phyloP scores from a whole-genome alignment of 2,888 invertebrate genomes.

The Pollenia amentaria region DNA sequence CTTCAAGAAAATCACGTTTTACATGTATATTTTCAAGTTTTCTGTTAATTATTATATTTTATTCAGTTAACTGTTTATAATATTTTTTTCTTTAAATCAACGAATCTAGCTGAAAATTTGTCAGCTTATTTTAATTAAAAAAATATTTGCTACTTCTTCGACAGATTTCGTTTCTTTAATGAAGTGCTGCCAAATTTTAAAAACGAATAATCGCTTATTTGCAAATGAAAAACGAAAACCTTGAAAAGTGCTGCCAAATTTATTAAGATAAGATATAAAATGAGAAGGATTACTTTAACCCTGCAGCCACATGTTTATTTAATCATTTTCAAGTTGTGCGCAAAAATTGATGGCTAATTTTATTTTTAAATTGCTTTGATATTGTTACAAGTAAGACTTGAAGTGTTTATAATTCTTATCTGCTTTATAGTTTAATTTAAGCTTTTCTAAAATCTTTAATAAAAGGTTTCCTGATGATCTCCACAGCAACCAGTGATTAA shows the following conservation, averaged over 20 bases:
- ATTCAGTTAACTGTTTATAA: conserved; percentile 1
- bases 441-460: too few species aligned
- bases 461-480: too few species aligned
- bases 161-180: conserved; percentile 69
- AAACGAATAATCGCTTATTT: conserved; percentile 26
- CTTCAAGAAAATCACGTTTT: conserved; percentile 46
- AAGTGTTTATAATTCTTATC: too few species aligned
- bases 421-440: too few species aligned
- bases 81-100: conserved; percentile 30
- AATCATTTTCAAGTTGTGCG: too few species aligned
- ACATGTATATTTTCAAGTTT: neutral
- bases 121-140: conserved; percentile 64
- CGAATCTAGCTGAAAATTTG: conserved; percentile 60
- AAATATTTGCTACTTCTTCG: conserved; percentile 63
- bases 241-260: conserved; percentile 30
- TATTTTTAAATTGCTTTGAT: too few species aligned
- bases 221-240: neutral
- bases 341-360: too few species aligned
- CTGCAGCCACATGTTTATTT: too few species aligned
- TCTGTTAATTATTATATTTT: conserved; percentile 18
- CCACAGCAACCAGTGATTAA: too few species aligned
- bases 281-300: neutral
- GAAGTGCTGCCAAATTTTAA: conserved; percentile 40
- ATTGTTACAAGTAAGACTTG: too few species aligned
- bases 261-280: neutral